Percentiles rank a stretch among this genome's conserved stretches.
Conservation (phyloP, 2,888 invertebrate genomes). For the Plutella xylostella region DNA sequence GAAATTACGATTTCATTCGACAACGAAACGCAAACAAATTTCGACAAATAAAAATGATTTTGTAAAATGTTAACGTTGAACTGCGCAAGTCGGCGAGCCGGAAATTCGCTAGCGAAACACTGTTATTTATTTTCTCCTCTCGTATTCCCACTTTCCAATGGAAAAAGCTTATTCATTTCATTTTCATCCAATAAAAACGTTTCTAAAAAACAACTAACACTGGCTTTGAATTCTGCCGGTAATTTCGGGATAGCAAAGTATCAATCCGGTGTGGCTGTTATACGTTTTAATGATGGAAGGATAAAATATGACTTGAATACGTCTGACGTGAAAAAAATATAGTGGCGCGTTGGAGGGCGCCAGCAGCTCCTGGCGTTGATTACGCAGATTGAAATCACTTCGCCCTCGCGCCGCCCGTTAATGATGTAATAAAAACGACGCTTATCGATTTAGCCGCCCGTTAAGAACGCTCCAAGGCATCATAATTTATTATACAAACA, state of each 20-base stretch:
- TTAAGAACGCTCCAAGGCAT: conserved; percentile 56
- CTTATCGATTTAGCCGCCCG: conserved; percentile 61
- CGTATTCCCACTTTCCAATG: conserved; percentile 37
- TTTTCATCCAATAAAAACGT: background rate
- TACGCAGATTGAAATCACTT: conserved; percentile 60
- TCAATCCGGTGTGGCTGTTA: too few relatives aligned
- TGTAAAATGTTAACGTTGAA: conserved; percentile 39
- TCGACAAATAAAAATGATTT: conserved; percentile 27
- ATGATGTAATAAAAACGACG: conserved; percentile 65
- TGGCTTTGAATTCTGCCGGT: too few relatives aligned
- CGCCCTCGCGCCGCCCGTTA: conserved; percentile 54
- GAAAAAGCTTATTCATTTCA: conserved; percentile 1
- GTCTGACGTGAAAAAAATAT: background rate
- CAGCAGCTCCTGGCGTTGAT: conserved; percentile 47
- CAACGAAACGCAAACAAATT: conserved; percentile 4
- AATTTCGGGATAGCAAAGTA: too few relatives aligned
- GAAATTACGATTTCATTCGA: conserved; percentile 3
- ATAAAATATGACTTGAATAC: background rate
- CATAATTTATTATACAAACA: conserved; percentile 62
- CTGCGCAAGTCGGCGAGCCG: conserved; percentile 41
- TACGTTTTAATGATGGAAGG: background rate
- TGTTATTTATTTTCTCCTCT: conserved; percentile 36
- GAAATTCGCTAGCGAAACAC: conserved; percentile 43
- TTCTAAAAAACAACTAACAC: background rate
- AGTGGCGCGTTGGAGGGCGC: conserved; percentile 23